These are phyloP conservation scores for Ara ararauna DNA, from an alignment of 2,797 vertebrate genomes.

Conservation along the genomic window DNA sequence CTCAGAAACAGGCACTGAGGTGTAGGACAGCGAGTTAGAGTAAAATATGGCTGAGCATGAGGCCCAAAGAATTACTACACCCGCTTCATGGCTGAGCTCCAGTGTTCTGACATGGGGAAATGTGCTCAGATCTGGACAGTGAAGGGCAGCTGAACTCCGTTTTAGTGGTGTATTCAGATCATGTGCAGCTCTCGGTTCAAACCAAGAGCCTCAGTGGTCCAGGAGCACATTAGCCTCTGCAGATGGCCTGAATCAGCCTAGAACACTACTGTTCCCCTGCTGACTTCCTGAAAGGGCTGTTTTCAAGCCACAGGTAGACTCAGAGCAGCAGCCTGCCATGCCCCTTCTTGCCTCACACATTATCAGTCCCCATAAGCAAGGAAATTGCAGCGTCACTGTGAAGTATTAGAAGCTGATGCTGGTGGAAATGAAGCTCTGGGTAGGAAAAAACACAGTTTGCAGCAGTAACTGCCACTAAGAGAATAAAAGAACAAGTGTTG, in stretches of 20 bases:
- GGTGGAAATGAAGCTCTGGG: not conserved
- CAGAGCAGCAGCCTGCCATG: not conserved
- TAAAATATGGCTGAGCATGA: slow-evolving; percentile 20
- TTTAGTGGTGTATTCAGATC: not conserved
- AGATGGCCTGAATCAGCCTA: not conserved
- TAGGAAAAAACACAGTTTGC: not conserved
- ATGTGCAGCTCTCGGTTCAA: not conserved
- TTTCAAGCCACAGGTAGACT: not conserved
- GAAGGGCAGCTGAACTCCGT: not conserved
- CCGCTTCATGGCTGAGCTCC: not conserved
- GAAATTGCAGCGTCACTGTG: not conserved
- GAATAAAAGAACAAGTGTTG: not conserved
- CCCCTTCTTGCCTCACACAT: not conserved
- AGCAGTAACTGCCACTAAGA: not conserved
- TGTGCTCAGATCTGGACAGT: not conserved
- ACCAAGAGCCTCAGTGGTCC: not conserved
- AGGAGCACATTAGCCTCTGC: not conserved
- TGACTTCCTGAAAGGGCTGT: not conserved
- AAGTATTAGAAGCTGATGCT: not conserved
- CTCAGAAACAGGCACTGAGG: not conserved
- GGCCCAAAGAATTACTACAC: not conserved
- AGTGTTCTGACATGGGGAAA: not conserved
- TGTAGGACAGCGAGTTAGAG: not conserved
- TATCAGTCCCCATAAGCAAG: not conserved
- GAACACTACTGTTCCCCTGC: not conserved